Conservation (phyloP, 2,113 vertebrate species). For the Otis tarda region DNA sequence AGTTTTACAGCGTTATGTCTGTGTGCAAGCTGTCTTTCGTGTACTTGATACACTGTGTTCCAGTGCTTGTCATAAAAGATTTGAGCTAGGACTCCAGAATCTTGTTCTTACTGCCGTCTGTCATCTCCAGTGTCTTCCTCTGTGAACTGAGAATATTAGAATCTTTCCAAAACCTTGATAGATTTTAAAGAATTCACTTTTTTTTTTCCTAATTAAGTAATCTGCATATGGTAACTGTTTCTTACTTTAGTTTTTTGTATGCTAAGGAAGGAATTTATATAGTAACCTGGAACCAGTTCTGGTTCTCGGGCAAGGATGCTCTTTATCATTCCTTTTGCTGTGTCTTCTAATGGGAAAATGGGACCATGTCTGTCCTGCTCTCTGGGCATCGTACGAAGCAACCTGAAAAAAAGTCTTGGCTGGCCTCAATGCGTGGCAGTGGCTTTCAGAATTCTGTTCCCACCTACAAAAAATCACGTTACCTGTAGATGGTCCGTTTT, state of each 20-base stretch:
- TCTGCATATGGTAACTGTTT: neutral
- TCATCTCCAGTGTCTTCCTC: neutral
- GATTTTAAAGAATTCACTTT: neutral
- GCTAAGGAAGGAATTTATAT: neutral
- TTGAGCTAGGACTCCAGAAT: neutral
- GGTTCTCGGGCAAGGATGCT: neutral
- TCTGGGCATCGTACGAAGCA: neutral
- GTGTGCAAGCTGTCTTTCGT: neutral
- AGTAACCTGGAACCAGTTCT: neutral
- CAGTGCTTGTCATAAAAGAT: neutral
- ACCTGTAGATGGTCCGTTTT: neutral
- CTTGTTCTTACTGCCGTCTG: neutral
- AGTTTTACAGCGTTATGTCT: neutral
- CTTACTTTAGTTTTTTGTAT: neutral
- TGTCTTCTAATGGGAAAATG: neutral
- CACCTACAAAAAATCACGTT: fast-evolving
- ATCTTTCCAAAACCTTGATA: neutral
- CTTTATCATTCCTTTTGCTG: neutral
- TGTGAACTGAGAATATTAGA: neutral
- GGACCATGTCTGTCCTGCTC: neutral
- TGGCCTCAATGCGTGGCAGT: neutral
- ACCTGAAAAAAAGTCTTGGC: neutral
- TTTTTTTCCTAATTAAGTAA: neutral
- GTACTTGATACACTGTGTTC: neutral
- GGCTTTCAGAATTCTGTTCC: neutral